Percentiles rank a stretch among this genome's conserved stretches.
Conservation (phyloP, 2,113 vertebrate genomes). For the Dunckerocampus dactyliophorus region DNA sequence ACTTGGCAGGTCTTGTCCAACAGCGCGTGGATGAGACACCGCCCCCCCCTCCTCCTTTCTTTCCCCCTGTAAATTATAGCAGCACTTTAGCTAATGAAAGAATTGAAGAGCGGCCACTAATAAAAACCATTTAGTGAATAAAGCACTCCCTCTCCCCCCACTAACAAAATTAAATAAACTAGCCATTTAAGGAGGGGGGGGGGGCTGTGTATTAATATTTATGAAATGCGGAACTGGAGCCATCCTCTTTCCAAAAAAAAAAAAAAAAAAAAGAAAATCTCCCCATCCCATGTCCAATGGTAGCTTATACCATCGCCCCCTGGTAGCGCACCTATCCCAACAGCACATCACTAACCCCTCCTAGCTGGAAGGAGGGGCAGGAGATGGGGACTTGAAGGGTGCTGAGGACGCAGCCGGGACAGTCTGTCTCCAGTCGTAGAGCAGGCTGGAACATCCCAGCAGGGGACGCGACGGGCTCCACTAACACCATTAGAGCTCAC, state of each 20-base stretch:
- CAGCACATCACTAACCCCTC: conserved; percentile 68
- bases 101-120: conserved; percentile 80
- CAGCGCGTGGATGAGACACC: background rate
- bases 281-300: conserved; percentile 64
- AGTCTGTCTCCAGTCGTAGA: conserved; percentile 66
- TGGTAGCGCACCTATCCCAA: conserved; percentile 72
- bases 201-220: conserved; percentile 82
- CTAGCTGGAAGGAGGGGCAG: conserved; percentile 67
- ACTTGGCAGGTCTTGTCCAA: conserved; percentile 17
- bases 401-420: conserved; percentile 69
- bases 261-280: conserved; percentile 1
- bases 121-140: conserved; percentile 86
- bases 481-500: background rate
- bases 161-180: conserved; percentile 83
- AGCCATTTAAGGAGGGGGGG: conserved; percentile 70
- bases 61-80: conserved; percentile 81
- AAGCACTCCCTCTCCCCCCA: conserved; percentile 82
- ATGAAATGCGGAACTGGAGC: conserved; percentile 76
- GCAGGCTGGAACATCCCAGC: conserved; percentile 54
- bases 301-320: conserved; percentile 65
- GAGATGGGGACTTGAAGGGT: conserved; percentile 68
- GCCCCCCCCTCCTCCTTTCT: conserved; percentile 37
- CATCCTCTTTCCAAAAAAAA: conserved; percentile 40
- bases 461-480: conserved; percentile 1
- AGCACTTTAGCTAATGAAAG: conserved; percentile 86